phyloP scores from a whole-genome alignment of 2,797 vertebrate genomes.

The Florisuga fusca region DNA sequence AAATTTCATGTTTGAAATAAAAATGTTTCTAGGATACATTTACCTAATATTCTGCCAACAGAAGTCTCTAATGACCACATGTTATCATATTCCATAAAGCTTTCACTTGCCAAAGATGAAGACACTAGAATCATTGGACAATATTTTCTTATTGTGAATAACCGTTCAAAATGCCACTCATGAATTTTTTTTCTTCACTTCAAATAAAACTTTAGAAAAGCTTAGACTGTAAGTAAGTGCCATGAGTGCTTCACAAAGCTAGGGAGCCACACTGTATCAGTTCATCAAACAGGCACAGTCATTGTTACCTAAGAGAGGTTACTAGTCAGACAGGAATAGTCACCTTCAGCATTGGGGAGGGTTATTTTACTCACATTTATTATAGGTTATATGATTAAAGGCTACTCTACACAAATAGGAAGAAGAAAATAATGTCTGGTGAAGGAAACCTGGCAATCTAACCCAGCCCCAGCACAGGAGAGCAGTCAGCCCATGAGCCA shows the following conservation, averaged over 20 bases:
- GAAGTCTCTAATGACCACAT: not conserved
- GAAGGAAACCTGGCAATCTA: not conserved
- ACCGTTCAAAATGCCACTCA: not conserved
- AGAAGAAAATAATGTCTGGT: not conserved
- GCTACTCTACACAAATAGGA: not conserved
- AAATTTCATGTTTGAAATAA: not conserved
- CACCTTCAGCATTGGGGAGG: not conserved
- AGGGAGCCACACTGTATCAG: not conserved
- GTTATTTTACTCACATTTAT: not conserved
- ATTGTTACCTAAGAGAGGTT: not conserved
- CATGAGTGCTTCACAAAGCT: not conserved
- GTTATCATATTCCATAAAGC: not conserved
- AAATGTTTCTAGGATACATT: not conserved
- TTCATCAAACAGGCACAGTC: not conserved
- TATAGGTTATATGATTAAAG: not conserved
- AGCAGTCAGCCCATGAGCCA: not conserved
- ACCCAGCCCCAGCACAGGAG: accelerated
- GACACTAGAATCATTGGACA: not conserved
- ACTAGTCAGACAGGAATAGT: slow-evolving; percentile 16
- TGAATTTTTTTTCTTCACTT: not conserved
- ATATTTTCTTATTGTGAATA: not conserved
- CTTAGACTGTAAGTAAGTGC: not conserved
- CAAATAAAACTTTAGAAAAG: not conserved
- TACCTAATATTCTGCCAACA: not conserved
- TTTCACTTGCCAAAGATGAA: not conserved